Evolutionary conservation across 2,113 vertebrate species (phyloP), one percentile per base, ranked within the genome.

Genomic region (Oostethus manadensis): DNA sequence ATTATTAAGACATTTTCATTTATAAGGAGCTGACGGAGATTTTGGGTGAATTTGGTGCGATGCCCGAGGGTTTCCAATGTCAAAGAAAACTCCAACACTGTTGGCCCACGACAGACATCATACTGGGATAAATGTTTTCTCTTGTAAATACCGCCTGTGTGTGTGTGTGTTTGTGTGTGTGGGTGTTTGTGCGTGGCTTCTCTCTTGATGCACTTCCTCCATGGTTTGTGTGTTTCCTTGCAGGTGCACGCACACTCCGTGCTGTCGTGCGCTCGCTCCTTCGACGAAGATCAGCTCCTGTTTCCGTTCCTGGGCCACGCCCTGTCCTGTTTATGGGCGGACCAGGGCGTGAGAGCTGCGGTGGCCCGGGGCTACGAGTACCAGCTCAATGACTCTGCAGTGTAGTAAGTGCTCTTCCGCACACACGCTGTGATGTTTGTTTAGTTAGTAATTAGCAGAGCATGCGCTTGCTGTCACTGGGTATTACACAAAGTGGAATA

Each of bases 201-300:
- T 42, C 9, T 50, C 45, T 4, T 58, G 8, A 71, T 75, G 47
- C 33, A 26, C 22, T 48, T 35, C 42, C 63, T 76, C 33, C 40
- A 57, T 70, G 73, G 14, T 51, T 33, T 60, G 50, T 67, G 8
- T 71, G n/a, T 68, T 43, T 23, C 50, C 60, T 47, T 35, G 16
- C 72, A 89, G 88, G 78, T 88, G 60, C 89, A 89, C 29, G 88
- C 89, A 51, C 89, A 88, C 55, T 87, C 88, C 0, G 86, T 90
- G n/a, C 79, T 89, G 66, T 89, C 89, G 0, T 89, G 88, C 15
- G 87, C 87, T 10, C 83, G 86, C 42, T 86, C 87, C 40, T 86
- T 90, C 55, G 87, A 89, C 0, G 88, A 90, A 68, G 87, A 88
- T 4, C 84, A 82, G 79, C 73, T 82, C 51, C 77, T 89, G 45